phyloP scores from a whole-genome alignment of 2,797 vertebrate species.

The Cryptoprocta ferox region DNA sequence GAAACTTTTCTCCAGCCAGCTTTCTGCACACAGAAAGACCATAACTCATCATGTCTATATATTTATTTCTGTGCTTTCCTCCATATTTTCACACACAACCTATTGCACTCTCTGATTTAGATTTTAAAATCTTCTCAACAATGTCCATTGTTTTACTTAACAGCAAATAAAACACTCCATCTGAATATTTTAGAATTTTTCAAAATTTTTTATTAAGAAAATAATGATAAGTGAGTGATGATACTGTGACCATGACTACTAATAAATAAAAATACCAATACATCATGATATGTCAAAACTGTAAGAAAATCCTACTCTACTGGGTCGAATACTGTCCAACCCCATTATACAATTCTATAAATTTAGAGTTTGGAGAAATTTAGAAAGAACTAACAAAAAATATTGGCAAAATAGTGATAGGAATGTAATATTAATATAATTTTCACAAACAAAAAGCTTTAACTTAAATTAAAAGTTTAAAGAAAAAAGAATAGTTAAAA shows the following conservation, averaged over 20 bases:
- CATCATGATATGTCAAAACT: not conserved
- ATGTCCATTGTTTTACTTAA: not conserved
- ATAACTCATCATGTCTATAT: not conserved
- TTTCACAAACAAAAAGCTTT: not conserved
- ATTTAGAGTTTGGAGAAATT: not conserved
- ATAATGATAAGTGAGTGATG: not conserved
- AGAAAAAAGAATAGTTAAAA: not conserved
- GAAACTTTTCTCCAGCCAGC: too few species aligned
- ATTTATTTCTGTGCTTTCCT: not conserved
- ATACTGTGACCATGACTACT: not conserved
- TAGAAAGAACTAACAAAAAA: not conserved
- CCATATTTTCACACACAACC: not conserved
- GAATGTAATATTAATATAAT: not conserved
- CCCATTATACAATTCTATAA: not conserved
- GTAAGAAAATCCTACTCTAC: not conserved
- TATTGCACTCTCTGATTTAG: not conserved
- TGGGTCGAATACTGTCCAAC: not conserved
- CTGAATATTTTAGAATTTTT: not conserved
- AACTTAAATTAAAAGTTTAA: not conserved
- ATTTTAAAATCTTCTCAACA: not conserved
- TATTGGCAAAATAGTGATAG: not conserved
- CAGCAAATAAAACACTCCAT: not conserved
- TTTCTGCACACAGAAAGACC: too few species aligned
- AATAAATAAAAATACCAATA: not conserved
- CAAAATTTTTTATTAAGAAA: not conserved